These are phyloP conservation scores for Nipponia nippon DNA, from an alignment of 2,113 vertebrate genomes.

Conservation along the genomic window DNA sequence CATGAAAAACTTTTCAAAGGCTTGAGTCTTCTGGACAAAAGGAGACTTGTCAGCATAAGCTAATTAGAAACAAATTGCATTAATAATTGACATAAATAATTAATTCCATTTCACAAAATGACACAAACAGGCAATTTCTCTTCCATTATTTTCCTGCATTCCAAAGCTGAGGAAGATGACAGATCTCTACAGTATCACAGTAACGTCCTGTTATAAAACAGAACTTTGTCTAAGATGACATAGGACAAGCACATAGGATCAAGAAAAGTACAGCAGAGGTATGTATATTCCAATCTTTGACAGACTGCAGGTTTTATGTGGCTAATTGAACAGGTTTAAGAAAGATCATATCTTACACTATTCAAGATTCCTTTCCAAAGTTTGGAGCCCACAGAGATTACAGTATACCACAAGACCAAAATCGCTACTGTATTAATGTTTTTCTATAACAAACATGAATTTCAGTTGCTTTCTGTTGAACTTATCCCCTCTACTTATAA, in stretches of 20 bases:
- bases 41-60: conserved; percentile 85
- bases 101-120: not conserved
- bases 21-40: conserved; percentile 87
- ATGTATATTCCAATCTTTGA: not conserved
- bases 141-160: not conserved
- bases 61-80: conserved; percentile 57
- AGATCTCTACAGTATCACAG: not conserved
- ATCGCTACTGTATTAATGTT: too few species aligned
- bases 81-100: not conserved
- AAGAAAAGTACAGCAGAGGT: too few species aligned
- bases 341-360: not conserved
- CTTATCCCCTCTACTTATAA: not conserved
- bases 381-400: not conserved
- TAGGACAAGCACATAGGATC: not conserved
- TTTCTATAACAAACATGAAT: not conserved
- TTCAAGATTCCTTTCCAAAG: not conserved
- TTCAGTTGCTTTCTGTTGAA: not conserved
- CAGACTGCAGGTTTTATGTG: not conserved
- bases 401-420: not conserved
- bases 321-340: not conserved
- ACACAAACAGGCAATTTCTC: not conserved
- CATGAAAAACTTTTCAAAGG: conserved; percentile 91
- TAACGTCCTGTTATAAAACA: not conserved
- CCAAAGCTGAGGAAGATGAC: not conserved
- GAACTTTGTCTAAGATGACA: too few species aligned